Base-by-base conservation (phyloP, 2,797 vertebrate species). In the Parambassis ranga region DNA sequence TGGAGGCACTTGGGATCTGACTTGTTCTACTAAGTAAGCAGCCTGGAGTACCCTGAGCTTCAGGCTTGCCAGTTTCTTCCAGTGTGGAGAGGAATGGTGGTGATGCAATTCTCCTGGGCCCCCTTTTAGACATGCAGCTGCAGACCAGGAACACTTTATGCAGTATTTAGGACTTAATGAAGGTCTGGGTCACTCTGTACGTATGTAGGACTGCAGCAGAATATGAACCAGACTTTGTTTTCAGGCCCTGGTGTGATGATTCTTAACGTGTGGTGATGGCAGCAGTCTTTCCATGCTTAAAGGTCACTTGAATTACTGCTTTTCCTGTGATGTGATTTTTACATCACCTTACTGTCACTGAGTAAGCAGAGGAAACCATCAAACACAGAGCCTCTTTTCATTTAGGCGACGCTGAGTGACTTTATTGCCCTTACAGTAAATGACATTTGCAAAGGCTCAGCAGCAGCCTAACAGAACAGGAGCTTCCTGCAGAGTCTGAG, bases 51-150 rank as follows among this genome's bases (percentile, higher is more conserved):
- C 26, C 51, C 35, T 36, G 20, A 55, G 43, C 51, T 57, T 43
- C 38, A 39, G 27, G 56, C 42, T 19, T 59, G 44, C 64, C 62
- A 68, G 57, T 84, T 87, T 79, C 74, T 75, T 82, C 49, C 71
- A 80, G 64, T 82, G 65, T 71, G 35, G 60, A 73, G 77, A 84
- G 76, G 80, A 89, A 86, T 83, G 79, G 70, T 10, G 64, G 85
- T 86, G 81, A 85, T 86, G 85, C 84, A 87, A 84, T 81, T 74
- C 84, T 85, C 75, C 55, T 48, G 75, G 81, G 78, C 51, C 66
- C 44, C 22, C 28, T 65, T 69, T 68, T 41, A 75, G 72, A 83
- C 64, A 49, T 72, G 60, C 87, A 89, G 86, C 89, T 81, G 73
- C 73, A 76, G 57, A 30, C 24, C 37, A 44, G 62, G 36, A 79